Base-by-base conservation (phyloP, 2,113 vertebrate genomes). In the Corythoichthys haematopterus region DNA sequence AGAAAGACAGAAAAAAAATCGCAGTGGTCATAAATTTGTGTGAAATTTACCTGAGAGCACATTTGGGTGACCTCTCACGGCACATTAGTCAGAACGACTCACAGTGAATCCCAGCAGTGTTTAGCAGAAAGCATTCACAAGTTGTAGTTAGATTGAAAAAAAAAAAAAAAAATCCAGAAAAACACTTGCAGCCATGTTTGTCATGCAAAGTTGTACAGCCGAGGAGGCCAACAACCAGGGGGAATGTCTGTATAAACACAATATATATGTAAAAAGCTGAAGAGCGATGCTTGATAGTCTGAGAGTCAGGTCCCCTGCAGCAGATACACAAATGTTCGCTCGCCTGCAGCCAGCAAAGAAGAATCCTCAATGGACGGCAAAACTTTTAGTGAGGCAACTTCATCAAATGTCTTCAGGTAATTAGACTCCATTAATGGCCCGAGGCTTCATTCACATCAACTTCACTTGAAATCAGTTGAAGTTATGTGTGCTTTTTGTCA, bases 201-300 rank as follows among this genome's bases (percentile, higher is more conserved):
- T 33, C 45, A 62, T 62, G 60, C 60, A 62, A 62, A 62, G 43
- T 46, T 40, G 60, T 40, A 46, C 60, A 62, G 40, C 43, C n/a
- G 11, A 62, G 43, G 11, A 47, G 60, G 60, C 20, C 40, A 62
- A 62, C 60, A 62, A 40, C 40, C 2, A 10, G 16, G 60, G 60
- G 60, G n/a, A 11, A 60, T 20, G 58, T 60, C 37, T 60, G 40
- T 62, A 62, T 62, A 62, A 62, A 62, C 60, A 62, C 59, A 62
- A 43, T 43, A 45, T 59, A 7, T 55, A 33, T 45, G 28, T 62
- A 40, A 62, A 46, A 46, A 62, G 43, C 60, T 62, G 60, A 46
- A 62, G 60, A 46, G 60, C 12, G 11, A 46, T 46, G 43, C 43
- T 62, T 8, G 43, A 46, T 46, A 62, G 20, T 14, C 43, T 6